Evolutionary conservation across 2,888 invertebrate species (phyloP), one percentile per base, ranked within the genome.

Genomic region (Tiliacea aurago): DNA sequence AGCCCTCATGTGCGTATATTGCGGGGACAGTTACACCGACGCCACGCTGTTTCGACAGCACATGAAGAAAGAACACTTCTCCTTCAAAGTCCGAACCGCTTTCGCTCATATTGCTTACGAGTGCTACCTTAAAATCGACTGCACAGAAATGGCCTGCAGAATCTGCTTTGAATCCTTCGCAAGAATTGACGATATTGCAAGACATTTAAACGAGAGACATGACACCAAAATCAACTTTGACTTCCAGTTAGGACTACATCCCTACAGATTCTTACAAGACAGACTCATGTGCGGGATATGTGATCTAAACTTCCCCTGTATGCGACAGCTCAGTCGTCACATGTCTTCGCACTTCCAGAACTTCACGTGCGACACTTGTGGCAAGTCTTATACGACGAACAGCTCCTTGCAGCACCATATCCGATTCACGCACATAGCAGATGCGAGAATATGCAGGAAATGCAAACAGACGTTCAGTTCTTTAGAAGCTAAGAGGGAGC

Each of bases 331-430:
- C 2, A 94, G 95, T 71, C 89, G 94, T 5, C 95, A 96, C 78
- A 93, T 94, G 1, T 92, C 93, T 59, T 84, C 90, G 0, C 95
- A 96, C 72, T 96, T 93, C 76, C 83, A 90, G 1, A 93, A 93
- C 55, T 94, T 89, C 79, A 95, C 94, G 0, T 96, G 95, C 70
- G 95, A 95, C 11, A 88, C 91, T 4, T 96, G 95, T 61, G 95
- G 95, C 0, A 95, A 94, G 70, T 93, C 93, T 0, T 95, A 94
- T 71, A 90, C 94, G 0, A 94, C 94, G 0, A 91, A 90, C 18
- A 93, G 93, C 0, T 89, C 94, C 0, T 72, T 95, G 15, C 90
- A 91, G 55, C 90, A 92, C 43, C 95, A 95, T 65, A 91, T 93
- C 9, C 89, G 90, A 6, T 93, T 90, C 64, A 89, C 91, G 0